Evolutionary conservation across 2,888 invertebrate species (phyloP).

Genomic region (Andrena haemorrhoa): DNA sequence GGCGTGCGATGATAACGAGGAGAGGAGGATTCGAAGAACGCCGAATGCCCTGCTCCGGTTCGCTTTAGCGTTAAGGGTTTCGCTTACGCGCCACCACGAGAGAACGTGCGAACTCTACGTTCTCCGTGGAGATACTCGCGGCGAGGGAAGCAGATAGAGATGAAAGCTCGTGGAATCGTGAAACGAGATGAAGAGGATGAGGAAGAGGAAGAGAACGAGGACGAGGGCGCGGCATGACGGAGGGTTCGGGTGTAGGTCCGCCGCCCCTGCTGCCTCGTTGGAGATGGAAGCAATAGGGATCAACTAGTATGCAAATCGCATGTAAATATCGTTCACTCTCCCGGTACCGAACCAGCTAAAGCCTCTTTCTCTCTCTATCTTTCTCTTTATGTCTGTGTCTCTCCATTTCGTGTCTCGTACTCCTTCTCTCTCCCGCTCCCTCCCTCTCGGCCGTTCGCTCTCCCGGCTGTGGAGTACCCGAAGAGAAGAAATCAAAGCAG

Average conservation of each 20-base stretch:
- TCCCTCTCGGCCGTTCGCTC: slow-evolving; percentile 44
- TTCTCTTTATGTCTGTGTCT: slow-evolving; percentile 68
- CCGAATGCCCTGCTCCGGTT: slow-evolving; percentile 71
- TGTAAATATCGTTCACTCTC: slow-evolving; percentile 85
- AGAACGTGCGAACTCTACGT: slow-evolving; percentile 66
- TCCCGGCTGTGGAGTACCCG: slow-evolving; percentile 60
- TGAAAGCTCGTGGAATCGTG: slow-evolving; percentile 68
- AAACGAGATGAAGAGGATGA: slow-evolving; percentile 51
- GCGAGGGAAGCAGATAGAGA: slow-evolving; percentile 64
- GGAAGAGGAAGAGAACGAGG: slow-evolving; percentile 23
- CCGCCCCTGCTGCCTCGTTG: slow-evolving; percentile 83
- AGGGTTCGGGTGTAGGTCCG: slow-evolving; percentile 78
- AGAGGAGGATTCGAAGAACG: slow-evolving; percentile 72
- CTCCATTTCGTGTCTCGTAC: slow-evolving; percentile 58
- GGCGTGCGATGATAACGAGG: slow-evolving; percentile 72
- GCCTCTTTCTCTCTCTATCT: slow-evolving; percentile 73
- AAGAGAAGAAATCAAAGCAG: slow-evolving; percentile 84
- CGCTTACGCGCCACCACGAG: slow-evolving; percentile 64
- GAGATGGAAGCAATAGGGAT: slow-evolving; percentile 85
- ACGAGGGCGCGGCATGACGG: slow-evolving; percentile 74
- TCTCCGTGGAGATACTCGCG: slow-evolving; percentile 43
- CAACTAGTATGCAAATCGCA: slow-evolving; percentile 85
- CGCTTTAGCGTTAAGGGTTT: slow-evolving; percentile 74
- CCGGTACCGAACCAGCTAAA: slow-evolving; percentile 75
- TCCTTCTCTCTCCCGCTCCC: slow-evolving; percentile 39